Evolutionary conservation across 2,888 invertebrate genomes (phyloP).

Genomic region (Xestoiulus laeticollis): DNA sequence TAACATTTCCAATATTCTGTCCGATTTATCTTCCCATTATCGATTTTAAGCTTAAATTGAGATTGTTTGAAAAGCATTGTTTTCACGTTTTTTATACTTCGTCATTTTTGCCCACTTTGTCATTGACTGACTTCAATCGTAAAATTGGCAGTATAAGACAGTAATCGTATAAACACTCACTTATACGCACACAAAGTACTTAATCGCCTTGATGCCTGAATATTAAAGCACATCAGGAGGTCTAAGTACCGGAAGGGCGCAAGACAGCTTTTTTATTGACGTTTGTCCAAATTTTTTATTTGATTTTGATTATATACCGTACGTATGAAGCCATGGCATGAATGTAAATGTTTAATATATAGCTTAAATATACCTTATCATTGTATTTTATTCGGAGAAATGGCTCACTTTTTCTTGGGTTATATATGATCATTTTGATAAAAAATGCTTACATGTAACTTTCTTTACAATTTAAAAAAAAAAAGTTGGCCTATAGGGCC

Average conservation of each 20-base stretch:
- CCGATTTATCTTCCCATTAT: too few species aligned
- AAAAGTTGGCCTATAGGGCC: too few species aligned
- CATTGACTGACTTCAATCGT: neutral
- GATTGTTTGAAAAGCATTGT: neutral
- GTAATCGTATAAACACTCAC: neutral
- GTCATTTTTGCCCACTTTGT: neutral
- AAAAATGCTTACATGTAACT: neutral
- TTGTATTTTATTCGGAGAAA: neutral
- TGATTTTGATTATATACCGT: slow-evolving; percentile 28
- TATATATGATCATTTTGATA: neutral
- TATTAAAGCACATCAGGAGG: neutral
- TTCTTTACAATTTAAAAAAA: too few species aligned
- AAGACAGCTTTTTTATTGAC: slow-evolving; percentile 4
- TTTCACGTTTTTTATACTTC: neutral
- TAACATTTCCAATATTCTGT: too few species aligned
- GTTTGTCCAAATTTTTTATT: neutral
- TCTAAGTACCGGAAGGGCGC: neutral
- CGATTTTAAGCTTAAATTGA: too few species aligned
- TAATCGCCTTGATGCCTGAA: neutral
- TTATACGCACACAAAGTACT: neutral
- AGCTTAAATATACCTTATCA: neutral
- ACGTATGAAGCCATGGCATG: neutral
- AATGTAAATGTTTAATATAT: neutral
- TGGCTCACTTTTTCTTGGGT: neutral
- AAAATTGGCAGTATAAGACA: neutral